Evolutionary conservation across 2,888 invertebrate genomes (phyloP), one percentile per base, ranked within the genome.

Genomic region (Spialia ferax): DNA sequence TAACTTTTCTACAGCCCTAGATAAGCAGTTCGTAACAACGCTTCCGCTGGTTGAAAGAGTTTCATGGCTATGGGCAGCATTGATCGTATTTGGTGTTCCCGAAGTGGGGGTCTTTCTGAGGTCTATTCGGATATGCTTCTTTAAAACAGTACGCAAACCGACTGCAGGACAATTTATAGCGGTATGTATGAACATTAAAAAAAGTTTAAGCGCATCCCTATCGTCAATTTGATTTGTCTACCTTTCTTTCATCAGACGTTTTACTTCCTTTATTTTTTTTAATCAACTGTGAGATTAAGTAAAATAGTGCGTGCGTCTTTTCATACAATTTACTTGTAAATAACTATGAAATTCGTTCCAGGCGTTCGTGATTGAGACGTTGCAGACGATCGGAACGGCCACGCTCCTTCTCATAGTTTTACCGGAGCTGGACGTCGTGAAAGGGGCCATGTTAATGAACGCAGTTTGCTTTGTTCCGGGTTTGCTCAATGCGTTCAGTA

Each of bases 371-470:
- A 95, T 97, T 74, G 99, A 99, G 88, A 95, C 96, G 0, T 86
- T 97, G 13, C 96, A 98, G 79, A 95, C 97, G 0, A 89, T 97
- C 45, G 99, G 98, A 13, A 87, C 97, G 76, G 96, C 96, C 0
- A 84, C 97, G 38, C 94, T 99, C 23, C 94, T 97, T 29, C 96
- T 98, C 73, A 86, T 95, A 38, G 95, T 98, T 52, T 89, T 99
- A 42, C 98, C 98, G 0, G 95, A 96, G 73, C 82, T 98, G 74
- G 97, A 98, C 84, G 96, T 97, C 0, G 94, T 97, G 10, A 96
- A 97, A 82, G 97, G 96, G 0, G 96, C 97, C 0, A 97, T 98
- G 96, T 88, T 98, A 63, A 97, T 97, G 79, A 97, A 97, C 85
- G 97, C 97, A 22, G 94, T 98, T 72, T 97, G 97, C 80, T 94